Evolutionary conservation across 2,888 invertebrate genomes (phyloP).

Genomic region (Anticlea derivata): DNA sequence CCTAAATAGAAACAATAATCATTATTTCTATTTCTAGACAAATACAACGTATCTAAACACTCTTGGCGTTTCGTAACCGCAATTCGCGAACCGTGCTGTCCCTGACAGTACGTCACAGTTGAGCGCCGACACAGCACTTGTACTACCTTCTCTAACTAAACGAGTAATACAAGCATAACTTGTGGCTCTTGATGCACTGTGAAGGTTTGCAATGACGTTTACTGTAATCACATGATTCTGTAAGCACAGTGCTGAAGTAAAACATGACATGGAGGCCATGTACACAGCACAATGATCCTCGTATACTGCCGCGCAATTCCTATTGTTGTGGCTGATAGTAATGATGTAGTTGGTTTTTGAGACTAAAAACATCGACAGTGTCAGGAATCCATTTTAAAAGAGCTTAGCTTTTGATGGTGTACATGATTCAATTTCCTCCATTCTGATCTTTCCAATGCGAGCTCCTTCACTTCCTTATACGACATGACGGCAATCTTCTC

Average conservation of each 20-base stretch:
- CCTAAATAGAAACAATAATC: background rate
- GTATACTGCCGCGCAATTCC: too few species aligned
- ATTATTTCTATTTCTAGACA: slow-evolving; percentile 10
- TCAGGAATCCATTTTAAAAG: too few species aligned
- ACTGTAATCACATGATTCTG: slow-evolving; percentile 14
- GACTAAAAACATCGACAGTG: too few species aligned
- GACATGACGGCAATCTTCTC: too few species aligned
- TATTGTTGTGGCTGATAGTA: too few species aligned
- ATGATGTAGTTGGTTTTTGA: too few species aligned
- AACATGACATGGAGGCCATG: too few species aligned
- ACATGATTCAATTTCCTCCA: too few species aligned
- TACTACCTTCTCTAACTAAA: slow-evolving; percentile 5
- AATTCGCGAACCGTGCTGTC: slow-evolving; percentile 9
- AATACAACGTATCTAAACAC: slow-evolving; percentile 2
- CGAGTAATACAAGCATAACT: slow-evolving; percentile 17
- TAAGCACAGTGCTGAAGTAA: background rate
- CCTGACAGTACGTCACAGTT: slow-evolving; percentile 29
- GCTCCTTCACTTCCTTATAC: too few species aligned
- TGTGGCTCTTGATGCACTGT: slow-evolving; percentile 3
- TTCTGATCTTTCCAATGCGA: too few species aligned
- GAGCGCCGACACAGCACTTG: slow-evolving; percentile 14
- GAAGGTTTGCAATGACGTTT: slow-evolving; percentile 15
- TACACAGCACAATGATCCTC: background rate
- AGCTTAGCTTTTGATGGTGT: too few species aligned
- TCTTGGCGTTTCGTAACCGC: slow-evolving; percentile 15